Conservation (phyloP, 2,113 vertebrate genomes). For the Todiramphus saurophagus region DNA sequence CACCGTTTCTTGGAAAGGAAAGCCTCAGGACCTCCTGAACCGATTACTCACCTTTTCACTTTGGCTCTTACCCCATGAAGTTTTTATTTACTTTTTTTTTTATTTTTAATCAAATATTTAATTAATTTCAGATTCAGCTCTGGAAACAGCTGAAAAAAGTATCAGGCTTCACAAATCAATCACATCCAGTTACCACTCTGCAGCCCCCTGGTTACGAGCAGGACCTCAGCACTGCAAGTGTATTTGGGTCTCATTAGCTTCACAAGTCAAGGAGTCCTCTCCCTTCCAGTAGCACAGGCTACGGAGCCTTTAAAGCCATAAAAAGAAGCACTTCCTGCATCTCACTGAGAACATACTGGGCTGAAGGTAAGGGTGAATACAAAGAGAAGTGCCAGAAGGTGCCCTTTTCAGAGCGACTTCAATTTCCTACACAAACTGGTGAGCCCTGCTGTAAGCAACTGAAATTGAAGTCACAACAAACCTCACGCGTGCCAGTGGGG, state of each 20-base stretch:
- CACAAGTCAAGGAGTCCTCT: neutral
- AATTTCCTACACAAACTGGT: neutral
- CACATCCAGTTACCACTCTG: neutral
- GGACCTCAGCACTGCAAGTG: neutral
- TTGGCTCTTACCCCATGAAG: neutral
- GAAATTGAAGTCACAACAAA: neutral
- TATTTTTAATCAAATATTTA: neutral
- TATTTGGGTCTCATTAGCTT: neutral
- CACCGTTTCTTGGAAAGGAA: fast-evolving
- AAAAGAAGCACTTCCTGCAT: neutral
- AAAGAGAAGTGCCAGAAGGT: neutral
- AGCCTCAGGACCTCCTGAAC: neutral
- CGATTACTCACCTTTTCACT: neutral
- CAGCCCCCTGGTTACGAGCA: neutral
- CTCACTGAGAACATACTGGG: neutral
- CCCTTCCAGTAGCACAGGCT: neutral
- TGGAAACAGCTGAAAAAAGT: neutral
- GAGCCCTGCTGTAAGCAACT: neutral
- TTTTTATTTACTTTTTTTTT: neutral
- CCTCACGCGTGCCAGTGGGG: neutral
- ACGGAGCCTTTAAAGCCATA: neutral
- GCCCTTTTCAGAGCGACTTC: neutral
- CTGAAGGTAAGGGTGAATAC: neutral
- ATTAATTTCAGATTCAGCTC: neutral
- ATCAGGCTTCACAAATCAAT: neutral